phyloP scores from a whole-genome alignment of 1,140 invertebrate species.

The Bursaphelenchus mucronatus region DNA sequence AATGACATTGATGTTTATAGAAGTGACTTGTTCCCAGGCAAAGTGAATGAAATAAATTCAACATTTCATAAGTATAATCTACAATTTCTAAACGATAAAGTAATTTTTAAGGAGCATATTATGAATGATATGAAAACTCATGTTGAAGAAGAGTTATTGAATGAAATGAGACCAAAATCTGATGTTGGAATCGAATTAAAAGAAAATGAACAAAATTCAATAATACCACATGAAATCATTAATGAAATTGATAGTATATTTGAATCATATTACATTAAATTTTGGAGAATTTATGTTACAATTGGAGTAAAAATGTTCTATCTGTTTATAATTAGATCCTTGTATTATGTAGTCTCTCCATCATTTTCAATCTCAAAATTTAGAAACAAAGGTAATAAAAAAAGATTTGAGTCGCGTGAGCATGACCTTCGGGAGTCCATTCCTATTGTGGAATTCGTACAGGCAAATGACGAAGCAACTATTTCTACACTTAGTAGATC shows the following conservation, averaged over 20 bases:
- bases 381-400: slow-evolving; percentile 26
- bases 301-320: slow-evolving; percentile 33
- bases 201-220: no score
- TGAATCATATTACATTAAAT: no score
- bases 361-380: no score
- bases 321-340: slow-evolving; percentile 24
- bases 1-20: slow-evolving; percentile 28
- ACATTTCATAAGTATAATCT: slow-evolving; percentile 31
- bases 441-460: no score
- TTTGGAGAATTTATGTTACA: slow-evolving; percentile 42
- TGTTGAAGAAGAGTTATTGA: no score
- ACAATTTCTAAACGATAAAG: slow-evolving; percentile 32
- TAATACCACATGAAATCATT: no score
- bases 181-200: no score
- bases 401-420: slow-evolving; percentile 63
- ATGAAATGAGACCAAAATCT: no score
- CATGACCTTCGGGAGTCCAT: no score
- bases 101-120: no score
- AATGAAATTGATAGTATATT: no score
- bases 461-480: slow-evolving; percentile 17
- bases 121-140: no score
- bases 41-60: slow-evolving; percentile 8
- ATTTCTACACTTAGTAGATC: slow-evolving; percentile 22
- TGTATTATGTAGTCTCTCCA: slow-evolving; percentile 36
- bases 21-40: slow-evolving; percentile 12